These are phyloP conservation scores for Callionymus lyra DNA, from an alignment of 2,113 vertebrate genomes.

Conservation along the genomic window DNA sequence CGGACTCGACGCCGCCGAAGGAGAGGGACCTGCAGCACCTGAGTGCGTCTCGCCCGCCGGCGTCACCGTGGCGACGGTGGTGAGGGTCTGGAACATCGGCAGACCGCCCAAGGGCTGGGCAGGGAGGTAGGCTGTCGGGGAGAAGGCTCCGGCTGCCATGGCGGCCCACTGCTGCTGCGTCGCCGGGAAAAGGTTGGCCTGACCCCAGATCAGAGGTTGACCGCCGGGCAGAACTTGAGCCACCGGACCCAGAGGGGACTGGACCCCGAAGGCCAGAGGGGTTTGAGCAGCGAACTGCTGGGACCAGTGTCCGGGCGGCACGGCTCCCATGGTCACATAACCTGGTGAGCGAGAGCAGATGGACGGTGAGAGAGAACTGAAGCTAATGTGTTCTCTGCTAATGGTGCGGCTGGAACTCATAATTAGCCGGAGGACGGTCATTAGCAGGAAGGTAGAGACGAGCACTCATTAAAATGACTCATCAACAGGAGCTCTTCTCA, in stretches of 20 bases:
- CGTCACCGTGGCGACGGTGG: slow-evolving; percentile 76
- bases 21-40: slow-evolving; percentile 73
- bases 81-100: slow-evolving; percentile 91
- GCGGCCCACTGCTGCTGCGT: slow-evolving; percentile 94
- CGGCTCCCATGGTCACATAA: slow-evolving; percentile 98
- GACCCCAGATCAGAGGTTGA: slow-evolving; percentile 93
- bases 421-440: slow-evolving; percentile 51
- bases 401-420: slow-evolving; percentile 47
- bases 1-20: slow-evolving; percentile 79
- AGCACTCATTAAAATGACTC: slow-evolving; percentile 50
- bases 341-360: slow-evolving; percentile 56
- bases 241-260: slow-evolving; percentile 60
- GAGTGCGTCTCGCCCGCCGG: slow-evolving; percentile 73
- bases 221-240: slow-evolving; percentile 93
- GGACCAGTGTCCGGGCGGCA: slow-evolving; percentile 91
- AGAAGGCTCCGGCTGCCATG: slow-evolving; percentile 86
- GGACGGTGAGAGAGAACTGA: slow-evolving; percentile 17
- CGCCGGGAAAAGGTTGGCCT: slow-evolving; percentile 88
- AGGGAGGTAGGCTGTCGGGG: slow-evolving; percentile 93
- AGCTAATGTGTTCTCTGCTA: slow-evolving; percentile 48
- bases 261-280: slow-evolving; percentile 80
- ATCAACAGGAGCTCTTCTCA: slow-evolving; percentile 33
- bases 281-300: slow-evolving; percentile 86
- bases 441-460: slow-evolving; percentile 42
- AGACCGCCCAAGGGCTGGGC: slow-evolving; percentile 91